phyloP scores from a whole-genome alignment of 1,140 invertebrate genomes.

The Nephila pilipes region DNA sequence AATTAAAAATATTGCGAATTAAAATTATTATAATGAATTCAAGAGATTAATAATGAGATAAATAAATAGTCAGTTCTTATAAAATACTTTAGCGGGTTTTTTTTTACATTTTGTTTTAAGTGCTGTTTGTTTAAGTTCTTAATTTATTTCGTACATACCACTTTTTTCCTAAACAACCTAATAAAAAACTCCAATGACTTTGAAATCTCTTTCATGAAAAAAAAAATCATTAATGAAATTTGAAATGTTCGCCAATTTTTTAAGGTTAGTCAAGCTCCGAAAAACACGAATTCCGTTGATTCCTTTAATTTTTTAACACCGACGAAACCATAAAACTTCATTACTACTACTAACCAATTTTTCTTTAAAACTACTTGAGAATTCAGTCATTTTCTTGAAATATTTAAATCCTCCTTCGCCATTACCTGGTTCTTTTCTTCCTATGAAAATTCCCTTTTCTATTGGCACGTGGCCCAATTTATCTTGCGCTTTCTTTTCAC shows the following conservation, averaged over 20 bases:
- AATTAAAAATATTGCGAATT: no score
- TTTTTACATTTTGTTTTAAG: no score
- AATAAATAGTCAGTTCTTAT: no score
- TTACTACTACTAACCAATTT: neutral
- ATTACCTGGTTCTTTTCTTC: conserved; percentile 27
- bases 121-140: no score
- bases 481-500: neutral
- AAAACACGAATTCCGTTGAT: neutral
- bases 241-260: no score
- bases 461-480: conserved; percentile 40
- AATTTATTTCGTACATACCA: no score
- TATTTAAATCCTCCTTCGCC: conserved; percentile 13
- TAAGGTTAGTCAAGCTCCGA: no score
- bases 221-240: no score
- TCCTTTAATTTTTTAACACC: neutral
- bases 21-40: no score
- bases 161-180: neutral
- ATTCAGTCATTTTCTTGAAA: conserved; percentile 1
- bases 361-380: neutral
- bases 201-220: neutral
- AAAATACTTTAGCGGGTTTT: no score
- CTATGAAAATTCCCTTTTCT: neutral
- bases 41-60: no score
- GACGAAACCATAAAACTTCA: neutral
- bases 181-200: neutral